Evolutionary conservation across 2,113 vertebrate species (phyloP), one percentile per base, ranked within the genome.

Genomic region (Pseudorhombus dupliciocellatus): DNA sequence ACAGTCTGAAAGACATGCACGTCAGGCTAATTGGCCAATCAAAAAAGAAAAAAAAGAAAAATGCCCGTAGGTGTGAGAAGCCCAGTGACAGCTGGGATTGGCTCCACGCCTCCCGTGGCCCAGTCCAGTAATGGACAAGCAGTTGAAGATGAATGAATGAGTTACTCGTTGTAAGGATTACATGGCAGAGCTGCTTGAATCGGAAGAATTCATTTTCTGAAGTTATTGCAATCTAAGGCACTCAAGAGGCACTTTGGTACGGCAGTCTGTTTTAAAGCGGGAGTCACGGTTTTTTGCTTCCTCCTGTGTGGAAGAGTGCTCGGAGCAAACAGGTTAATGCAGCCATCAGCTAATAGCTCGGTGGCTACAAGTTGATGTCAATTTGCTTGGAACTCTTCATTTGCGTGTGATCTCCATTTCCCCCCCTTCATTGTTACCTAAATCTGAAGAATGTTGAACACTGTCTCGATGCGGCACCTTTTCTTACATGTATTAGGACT

Each of bases 201-300:
- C 62, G 79, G 83, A 63, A 72, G 59, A 80, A 75, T 63, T 73
- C 7, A 58, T 82, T 83, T 75, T 83, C 53, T 77, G 70, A 70
- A 80, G 50, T 82, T 71, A 78, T 80, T 87, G 78, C 83, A 92
- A 88, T 90, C 87, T 80, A 77, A 90, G 82, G 93, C 93, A 94
- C 91, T 94, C 85, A 84, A 40, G 69, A 84, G 81, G 93, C 93
- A 93, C 93, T 94, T 94, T 94, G 88, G 66, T 81, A 69, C 25
- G 57, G 52, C 54, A 65, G 75, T 73, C 52, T 61, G 65, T 73
- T 77, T 75, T 81, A 59, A 8, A 20, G 46, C 7, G 77, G 56
- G 31, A 73, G 76, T 70, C 28, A 64, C 54, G 52, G 44, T 58
- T 53, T 10, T 70, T 79, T 79, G 62, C 63, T 84, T 79, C 73